Conservation (phyloP, 92 coral and sea anemone genomes). For the Epizoanthus fatuus region DNA sequence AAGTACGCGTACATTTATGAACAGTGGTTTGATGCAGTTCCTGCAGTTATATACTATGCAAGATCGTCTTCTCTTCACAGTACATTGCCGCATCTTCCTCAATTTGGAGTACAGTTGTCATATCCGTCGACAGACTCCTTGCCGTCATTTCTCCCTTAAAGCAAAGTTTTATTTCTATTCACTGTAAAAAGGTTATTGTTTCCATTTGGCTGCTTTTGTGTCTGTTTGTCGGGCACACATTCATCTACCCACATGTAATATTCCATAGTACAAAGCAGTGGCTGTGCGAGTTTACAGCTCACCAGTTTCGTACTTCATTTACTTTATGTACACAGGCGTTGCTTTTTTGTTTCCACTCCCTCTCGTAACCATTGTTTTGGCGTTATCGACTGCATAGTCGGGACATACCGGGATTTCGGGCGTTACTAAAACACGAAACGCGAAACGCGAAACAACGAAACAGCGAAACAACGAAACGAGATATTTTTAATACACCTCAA, state of each 20-base stretch:
- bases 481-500: too few relatives aligned
- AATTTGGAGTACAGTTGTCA: conserved; percentile 16
- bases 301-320: not conserved
- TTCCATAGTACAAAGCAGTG: not conserved
- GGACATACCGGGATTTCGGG: not conserved
- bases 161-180: not conserved
- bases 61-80: not conserved
- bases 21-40: conserved; percentile 6
- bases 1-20: not conserved
- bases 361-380: not conserved
- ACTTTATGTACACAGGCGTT: not conserved
- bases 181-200: not conserved
- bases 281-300: not conserved
- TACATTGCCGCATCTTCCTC: not conserved
- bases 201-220: not conserved
- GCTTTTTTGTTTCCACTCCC: not conserved
- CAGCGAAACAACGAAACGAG: too few relatives aligned
- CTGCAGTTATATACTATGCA: not conserved
- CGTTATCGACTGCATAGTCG: not conserved
- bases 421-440: too few relatives aligned
- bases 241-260: not conserved
- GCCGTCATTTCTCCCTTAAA: not conserved
- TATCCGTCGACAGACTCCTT: conserved; percentile 16
- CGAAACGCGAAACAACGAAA: too few relatives aligned
- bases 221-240: not conserved